Evolutionary conservation across 2,113 vertebrate species (phyloP).

Genomic region (Phasianus colchicus): DNA sequence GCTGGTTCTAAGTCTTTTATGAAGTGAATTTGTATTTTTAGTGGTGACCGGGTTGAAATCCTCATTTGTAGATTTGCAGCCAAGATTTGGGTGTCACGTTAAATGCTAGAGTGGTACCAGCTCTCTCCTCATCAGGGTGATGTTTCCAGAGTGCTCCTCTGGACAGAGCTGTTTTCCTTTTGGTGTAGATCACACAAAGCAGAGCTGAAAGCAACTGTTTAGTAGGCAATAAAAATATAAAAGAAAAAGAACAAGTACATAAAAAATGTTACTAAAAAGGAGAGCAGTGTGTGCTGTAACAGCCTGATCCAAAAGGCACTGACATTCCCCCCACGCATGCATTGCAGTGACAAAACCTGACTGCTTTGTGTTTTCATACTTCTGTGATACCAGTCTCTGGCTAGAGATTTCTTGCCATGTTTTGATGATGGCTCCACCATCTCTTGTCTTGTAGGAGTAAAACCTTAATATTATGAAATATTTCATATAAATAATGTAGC

Average conservation of each 20-base stretch:
- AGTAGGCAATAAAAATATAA: constrained; percentile 52
- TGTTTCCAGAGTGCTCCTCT: constrained; percentile 10
- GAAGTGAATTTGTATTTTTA: background rate
- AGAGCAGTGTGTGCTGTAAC: constrained; percentile 18
- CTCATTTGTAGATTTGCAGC: background rate
- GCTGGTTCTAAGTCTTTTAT: background rate
- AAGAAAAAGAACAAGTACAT: constrained; percentile 46
- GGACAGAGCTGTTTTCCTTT: constrained; percentile 32
- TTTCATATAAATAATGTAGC: background rate
- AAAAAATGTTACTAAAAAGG: constrained; percentile 40
- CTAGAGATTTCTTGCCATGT: background rate
- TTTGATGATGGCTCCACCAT: background rate
- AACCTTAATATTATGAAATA: constrained; percentile 9
- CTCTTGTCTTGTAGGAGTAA: background rate
- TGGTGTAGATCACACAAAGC: constrained; percentile 9
- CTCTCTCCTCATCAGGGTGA: background rate
- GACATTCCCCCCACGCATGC: background rate
- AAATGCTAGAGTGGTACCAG: background rate
- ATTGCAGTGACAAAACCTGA: background rate
- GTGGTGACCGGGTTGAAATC: background rate
- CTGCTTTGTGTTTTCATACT: background rate
- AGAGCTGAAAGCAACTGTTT: constrained; percentile 14
- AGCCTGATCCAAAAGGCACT: constrained; percentile 26
- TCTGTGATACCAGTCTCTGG: background rate
- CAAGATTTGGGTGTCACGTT: background rate